phyloP scores from a whole-genome alignment of 1,140 invertebrate genomes.

The Aleiodes sp. region DNA sequence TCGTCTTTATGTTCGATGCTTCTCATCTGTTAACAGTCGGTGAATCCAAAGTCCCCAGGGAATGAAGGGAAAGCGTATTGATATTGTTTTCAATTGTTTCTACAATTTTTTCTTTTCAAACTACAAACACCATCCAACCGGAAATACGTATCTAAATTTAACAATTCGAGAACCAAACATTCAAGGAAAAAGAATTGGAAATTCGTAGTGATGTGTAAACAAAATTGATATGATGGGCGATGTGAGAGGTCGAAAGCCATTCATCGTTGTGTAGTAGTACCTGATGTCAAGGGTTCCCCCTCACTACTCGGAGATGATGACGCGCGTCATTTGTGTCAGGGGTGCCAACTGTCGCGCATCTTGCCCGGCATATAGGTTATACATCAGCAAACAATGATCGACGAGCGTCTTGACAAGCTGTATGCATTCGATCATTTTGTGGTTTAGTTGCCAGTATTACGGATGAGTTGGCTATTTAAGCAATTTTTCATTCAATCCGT shows the following conservation, averaged over 20 bases:
- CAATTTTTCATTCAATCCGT: not conserved
- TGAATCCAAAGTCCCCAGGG: not conserved
- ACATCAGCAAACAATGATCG: constrained; percentile 27
- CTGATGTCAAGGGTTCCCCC: not conserved
- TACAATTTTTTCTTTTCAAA: not conserved
- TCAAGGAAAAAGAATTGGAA: not conserved
- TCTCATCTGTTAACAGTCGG: not conserved
- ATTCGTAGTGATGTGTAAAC: not conserved
- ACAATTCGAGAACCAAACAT: not conserved
- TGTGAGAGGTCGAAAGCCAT: not conserved
- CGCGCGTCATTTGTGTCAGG: constrained; percentile 19
- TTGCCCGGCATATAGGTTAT: not conserved
- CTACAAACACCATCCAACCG: not conserved
- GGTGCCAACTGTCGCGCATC: constrained; percentile 9
- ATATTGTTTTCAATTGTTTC: no score
- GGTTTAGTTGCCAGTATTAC: not conserved
- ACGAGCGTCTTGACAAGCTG: constrained; percentile 16
- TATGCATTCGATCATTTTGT: not conserved
- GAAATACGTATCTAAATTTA: not conserved
- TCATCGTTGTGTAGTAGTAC: constrained; percentile 20
- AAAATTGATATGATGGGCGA: not conserved
- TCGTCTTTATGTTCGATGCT: not conserved
- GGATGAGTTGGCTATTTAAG: constrained; percentile 2
- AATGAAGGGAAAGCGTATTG: no score
- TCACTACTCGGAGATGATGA: constrained; percentile 15